A percentile compares a stretch with the other conserved stretches of the same genome.
Evolutionary conservation across 2,113 vertebrate genomes (phyloP).

Genomic region (Genyomyrus donnyi): DNA sequence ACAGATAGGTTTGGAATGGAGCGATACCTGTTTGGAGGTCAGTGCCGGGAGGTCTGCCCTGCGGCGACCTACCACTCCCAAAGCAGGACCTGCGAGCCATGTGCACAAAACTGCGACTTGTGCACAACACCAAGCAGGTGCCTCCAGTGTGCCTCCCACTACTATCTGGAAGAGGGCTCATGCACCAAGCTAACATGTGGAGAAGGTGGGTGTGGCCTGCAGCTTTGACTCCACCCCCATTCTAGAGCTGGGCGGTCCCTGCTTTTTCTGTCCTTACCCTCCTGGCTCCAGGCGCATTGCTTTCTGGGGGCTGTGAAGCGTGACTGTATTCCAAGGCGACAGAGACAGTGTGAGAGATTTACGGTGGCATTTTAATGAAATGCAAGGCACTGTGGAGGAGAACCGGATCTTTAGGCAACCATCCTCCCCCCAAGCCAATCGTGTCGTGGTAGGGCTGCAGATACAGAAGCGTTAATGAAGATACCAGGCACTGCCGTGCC

Average conservation of each 20-base stretch:
- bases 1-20: constrained; percentile 61
- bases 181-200: constrained; percentile 67
- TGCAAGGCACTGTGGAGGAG: background rate
- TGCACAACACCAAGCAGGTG: constrained; percentile 61
- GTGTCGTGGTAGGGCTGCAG: background rate
- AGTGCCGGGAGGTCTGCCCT: constrained; percentile 73
- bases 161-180: constrained; percentile 48
- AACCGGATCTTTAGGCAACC: background rate
- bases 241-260: background rate
- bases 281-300: background rate
- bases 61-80: constrained; percentile 49
- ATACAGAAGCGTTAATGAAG: background rate
- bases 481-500: background rate
- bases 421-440: background rate
- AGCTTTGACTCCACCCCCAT: background rate
- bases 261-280: background rate
- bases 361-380: background rate
- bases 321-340: background rate
- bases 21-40: constrained; percentile 60
- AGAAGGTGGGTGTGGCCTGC: constrained; percentile 55
- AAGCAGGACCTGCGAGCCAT: constrained; percentile 57
- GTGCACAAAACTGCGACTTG: constrained; percentile 60
- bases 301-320: background rate
- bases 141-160: constrained; percentile 59
- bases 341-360: background rate